Conservation (phyloP, 2,888 invertebrate species). For the Orthosia gothica region DNA sequence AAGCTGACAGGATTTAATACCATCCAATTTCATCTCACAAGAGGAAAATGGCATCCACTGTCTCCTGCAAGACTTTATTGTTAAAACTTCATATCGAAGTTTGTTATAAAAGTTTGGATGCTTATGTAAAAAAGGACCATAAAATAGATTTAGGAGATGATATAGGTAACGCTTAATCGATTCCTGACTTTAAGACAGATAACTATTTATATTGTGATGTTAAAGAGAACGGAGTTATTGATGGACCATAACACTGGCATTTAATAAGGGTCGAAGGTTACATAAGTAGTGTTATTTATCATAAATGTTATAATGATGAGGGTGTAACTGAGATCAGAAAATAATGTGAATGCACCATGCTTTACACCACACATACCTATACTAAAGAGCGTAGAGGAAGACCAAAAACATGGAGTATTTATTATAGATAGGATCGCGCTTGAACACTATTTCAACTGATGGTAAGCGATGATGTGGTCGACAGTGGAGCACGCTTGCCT, state of each 20-base stretch:
- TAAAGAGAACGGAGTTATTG: slow-evolving; percentile 49
- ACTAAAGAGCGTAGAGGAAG: no score
- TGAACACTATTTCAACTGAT: no score
- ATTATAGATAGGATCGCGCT: no score
- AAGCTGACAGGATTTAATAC: slow-evolving; percentile 46
- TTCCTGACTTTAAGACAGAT: slow-evolving; percentile 20
- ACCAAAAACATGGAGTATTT: no score
- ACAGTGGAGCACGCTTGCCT: no score
- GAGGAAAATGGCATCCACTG: slow-evolving; percentile 39
- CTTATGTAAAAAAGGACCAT: slow-evolving; percentile 47
- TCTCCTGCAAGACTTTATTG: slow-evolving; percentile 46
- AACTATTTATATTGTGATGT: slow-evolving; percentile 31
- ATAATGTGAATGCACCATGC: neutral
- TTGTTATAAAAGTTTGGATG: slow-evolving; percentile 47
- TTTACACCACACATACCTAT: neutral
- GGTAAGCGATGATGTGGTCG: no score
- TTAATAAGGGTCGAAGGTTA: slow-evolving; percentile 64
- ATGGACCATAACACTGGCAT: slow-evolving; percentile 75
- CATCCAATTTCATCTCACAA: slow-evolving; percentile 34
- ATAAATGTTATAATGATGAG: neutral
- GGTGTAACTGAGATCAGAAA: neutral
- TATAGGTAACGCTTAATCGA: slow-evolving; percentile 15
- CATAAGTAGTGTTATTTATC: slow-evolving; percentile 37
- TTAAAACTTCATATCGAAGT: slow-evolving; percentile 45
- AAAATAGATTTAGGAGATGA: slow-evolving; percentile 32